phyloP scores from a whole-genome alignment of 2,888 invertebrate genomes.

The Tanypteryx hageni region DNA sequence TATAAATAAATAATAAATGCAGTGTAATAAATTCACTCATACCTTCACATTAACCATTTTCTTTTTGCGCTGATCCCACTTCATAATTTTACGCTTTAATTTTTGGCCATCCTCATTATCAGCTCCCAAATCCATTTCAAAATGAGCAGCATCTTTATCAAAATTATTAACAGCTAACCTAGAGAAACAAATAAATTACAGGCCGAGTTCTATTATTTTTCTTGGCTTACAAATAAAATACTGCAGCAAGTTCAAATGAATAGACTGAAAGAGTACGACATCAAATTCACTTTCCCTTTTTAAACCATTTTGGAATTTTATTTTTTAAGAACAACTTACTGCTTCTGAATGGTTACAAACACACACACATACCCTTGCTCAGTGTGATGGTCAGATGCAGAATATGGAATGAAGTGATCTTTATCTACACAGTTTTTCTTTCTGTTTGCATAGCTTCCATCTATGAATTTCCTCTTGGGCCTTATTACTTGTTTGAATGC shows the following conservation, averaged over 20 bases:
- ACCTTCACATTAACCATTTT: slow-evolving; percentile 90
- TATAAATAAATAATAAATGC: no score
- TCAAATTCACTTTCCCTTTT: no score
- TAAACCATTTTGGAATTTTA: no score
- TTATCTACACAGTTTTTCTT: slow-evolving; percentile 79
- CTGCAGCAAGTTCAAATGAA: slow-evolving; percentile 3
- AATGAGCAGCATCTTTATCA: slow-evolving; percentile 86
- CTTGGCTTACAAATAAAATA: slow-evolving; percentile 27
- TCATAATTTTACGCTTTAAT: slow-evolving; percentile 80
- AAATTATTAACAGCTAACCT: slow-evolving; percentile 88
- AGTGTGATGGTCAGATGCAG: slow-evolving; percentile 89
- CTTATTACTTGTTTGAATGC: slow-evolving; percentile 79
- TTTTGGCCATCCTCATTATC: slow-evolving; percentile 85
- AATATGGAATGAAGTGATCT: slow-evolving; percentile 92
- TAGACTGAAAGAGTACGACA: no score
- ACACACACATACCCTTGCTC: slow-evolving; percentile 84
- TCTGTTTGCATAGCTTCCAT: slow-evolving; percentile 78
- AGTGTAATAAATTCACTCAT: slow-evolving; percentile 69
- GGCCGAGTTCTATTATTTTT: slow-evolving; percentile 57
- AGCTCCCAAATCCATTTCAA: slow-evolving; percentile 89
- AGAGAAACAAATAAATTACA: slow-evolving; percentile 70
- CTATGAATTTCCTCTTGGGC: slow-evolving; percentile 79
- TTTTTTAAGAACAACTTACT: no score
- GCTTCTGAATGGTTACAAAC: slow-evolving; percentile 6
- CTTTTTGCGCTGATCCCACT: slow-evolving; percentile 97